Evolutionary conservation across 2,888 invertebrate species (phyloP), one percentile per base, ranked within the genome.

Genomic region (Dioctria rufipes): DNA sequence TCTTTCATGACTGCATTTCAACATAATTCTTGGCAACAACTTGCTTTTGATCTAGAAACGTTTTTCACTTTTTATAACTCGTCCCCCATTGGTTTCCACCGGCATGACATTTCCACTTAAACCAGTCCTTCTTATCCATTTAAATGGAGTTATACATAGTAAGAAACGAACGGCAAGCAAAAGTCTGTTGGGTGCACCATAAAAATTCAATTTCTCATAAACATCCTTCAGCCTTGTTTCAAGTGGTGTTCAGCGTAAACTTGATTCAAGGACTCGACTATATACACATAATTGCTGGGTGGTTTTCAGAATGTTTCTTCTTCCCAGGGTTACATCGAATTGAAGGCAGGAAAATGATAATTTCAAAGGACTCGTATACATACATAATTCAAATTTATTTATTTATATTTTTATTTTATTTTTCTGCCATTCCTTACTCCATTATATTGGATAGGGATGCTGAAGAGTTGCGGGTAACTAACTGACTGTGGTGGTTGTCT

Each of bases 131-230:
- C 39, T 39, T 61, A 40, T 37, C 39, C 39, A 37, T 63, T 51
- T 54, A 54, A 11, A 11, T 4, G n/a, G 11, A 54, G 54, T 11
- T 54, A 4, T n/a, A 51, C 5, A 9, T 5, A 13, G 40, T 4
- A 39, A 25, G 6, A 40, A 63, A 5, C 5, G 40, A 37, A 8
- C 25, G 25, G 25, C 3, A 8, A 40, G 63, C 4, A 37, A 63
- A 37, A 63, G n/a, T 60, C 37, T 63, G 37, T 63, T 37, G 63
- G 40, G 8, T 37, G 25, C 63, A 25, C 63, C 63, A 63, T 63
- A 63, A 63, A 60, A 63, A 39, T 63, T 63, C 63, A 63, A 63
- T 63, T 63, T 63, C 40, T 63, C 63, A 63, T 63, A 63, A 63
- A 63, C 63, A 63, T 63, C 40, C 63, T 37, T 63, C 63, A 63